phyloP scores from a whole-genome alignment of 2,113 vertebrate genomes.

The Rattus norvegicus region GRCr8 NC_086021.1:141274501-141275000 shows the following conservation, averaged over 20 bases:
- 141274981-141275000: slow-evolving; percentile 81
- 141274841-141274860: slow-evolving; percentile 88
- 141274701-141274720: slow-evolving; percentile 89
- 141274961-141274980: slow-evolving; percentile 80
- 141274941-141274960: slow-evolving; percentile 81
- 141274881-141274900: slow-evolving; percentile 87
- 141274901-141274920: slow-evolving; percentile 84
- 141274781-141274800: slow-evolving; percentile 92
- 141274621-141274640: slow-evolving; percentile 89
- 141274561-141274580: slow-evolving; percentile 98
- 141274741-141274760: slow-evolving; percentile 91
- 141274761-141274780: slow-evolving; percentile 89
- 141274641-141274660: slow-evolving; percentile 90
- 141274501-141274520: slow-evolving; percentile 99
- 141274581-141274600: slow-evolving; percentile 99
- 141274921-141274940: slow-evolving; percentile 77
- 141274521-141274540: slow-evolving; percentile 99
- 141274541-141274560: slow-evolving; percentile 99
- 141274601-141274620: slow-evolving; percentile 94
- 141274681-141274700: slow-evolving; percentile 91
- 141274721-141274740: slow-evolving; percentile 91
- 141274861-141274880: slow-evolving; percentile 86
- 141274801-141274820: slow-evolving; percentile 92
- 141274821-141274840: slow-evolving; percentile 91
- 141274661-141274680: slow-evolving; percentile 89